Evolutionary conservation across 2,797 vertebrate species (phyloP).

Genomic region (Strix occidentalis): DNA sequence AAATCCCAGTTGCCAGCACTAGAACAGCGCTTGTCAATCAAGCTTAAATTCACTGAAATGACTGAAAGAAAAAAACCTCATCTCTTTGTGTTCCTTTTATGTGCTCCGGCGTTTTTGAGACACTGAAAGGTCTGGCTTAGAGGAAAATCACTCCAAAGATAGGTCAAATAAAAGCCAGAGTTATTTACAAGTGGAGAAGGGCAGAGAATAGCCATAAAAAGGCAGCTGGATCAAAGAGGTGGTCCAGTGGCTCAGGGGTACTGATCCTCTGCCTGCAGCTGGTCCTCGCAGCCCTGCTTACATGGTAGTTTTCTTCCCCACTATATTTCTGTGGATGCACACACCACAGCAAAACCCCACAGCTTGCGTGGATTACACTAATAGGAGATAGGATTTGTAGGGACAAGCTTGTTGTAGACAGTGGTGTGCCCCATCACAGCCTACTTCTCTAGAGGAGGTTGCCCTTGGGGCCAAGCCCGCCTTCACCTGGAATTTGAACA

Average conservation of each 20-base stretch:
- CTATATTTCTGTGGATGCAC: neutral
- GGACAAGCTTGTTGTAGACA: fast-evolving
- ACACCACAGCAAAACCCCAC: neutral
- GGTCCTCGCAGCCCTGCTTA: neutral
- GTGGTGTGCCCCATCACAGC: neutral
- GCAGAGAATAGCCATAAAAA: constrained; percentile 8
- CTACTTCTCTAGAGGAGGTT: neutral
- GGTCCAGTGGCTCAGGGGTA: neutral
- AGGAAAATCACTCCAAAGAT: neutral
- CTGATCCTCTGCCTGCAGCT: neutral
- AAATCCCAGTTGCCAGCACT: constrained; percentile 9
- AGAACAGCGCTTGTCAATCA: neutral
- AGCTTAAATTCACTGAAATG: neutral
- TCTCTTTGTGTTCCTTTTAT: neutral
- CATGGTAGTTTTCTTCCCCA: neutral
- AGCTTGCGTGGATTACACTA: neutral
- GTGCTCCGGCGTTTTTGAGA: neutral
- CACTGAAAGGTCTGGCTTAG: neutral
- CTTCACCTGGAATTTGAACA: neutral
- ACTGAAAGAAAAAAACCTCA: neutral
- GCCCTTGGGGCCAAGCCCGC: neutral
- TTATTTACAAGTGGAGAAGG: neutral
- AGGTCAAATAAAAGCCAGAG: constrained; percentile 18
- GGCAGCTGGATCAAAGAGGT: neutral
- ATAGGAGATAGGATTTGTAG: fast-evolving